Base-by-base conservation (phyloP, 1,140 invertebrate species). In the Drosophila yakuba region DNA sequence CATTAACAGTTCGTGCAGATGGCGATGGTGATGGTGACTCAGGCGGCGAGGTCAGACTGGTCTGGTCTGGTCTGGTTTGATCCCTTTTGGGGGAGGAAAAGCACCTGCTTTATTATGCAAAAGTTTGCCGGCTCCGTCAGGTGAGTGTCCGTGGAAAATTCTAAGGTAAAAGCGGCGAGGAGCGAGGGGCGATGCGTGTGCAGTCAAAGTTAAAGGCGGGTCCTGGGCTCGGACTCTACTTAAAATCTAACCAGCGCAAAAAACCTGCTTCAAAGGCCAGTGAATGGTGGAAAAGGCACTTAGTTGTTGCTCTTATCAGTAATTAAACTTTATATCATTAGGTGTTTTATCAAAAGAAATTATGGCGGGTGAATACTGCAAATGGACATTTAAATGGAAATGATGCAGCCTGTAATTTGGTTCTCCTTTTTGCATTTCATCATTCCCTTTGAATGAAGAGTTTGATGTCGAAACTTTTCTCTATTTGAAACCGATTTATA, bases 51-150 rank as follows among this genome's bases (percentile, higher is more conserved):
- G 66, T 73, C 68, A 73, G 69, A 73, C 69, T 51, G 67, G 69
- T 73, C 69, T 73, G 66, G 69, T 73, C 69, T 73, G 66, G n/a
- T 23, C 66, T 38, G 51, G 48, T 67, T 51, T n/a, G 41, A 43
- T 45, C 43, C 43, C 67, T 44, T 20, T 38, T 50, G 63, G 44
- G 67, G 58, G 51, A 35, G 57, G 44, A 45, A 59, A 66, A 61
- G 69, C 80, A 75, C 77, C 79, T 79, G 80, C 69, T 84, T 83
- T 79, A 79, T 67, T 84, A 84, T 84, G 80, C 80, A 79, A 84
- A 74, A 82, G 80, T 84, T 76, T 64, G 55, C 73, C 74, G 47
- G 56, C 52, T 78, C 74, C 74, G 55, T 72, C 79, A 78, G 79
- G 50, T 74, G 80, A 61, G 63, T 57, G 60, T 36, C 61, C 60